Percentiles rank a stretch among this genome's conserved stretches.
Conservation (phyloP, 2,888 invertebrate genomes). For the Thyatira batis region DNA sequence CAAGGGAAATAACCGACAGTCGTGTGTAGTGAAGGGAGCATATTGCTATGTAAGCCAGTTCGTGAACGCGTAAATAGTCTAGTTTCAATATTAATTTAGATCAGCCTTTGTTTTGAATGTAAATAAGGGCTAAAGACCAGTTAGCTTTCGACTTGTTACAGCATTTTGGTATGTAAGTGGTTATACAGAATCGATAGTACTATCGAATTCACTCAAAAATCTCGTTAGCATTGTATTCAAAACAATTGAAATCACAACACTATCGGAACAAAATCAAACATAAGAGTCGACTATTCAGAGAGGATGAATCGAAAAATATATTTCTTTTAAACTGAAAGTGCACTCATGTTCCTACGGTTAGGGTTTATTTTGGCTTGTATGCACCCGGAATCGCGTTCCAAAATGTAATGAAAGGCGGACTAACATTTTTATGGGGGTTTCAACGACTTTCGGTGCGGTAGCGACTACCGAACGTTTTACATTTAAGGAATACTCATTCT, state of each 20-base stretch:
- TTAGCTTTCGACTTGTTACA: neutral
- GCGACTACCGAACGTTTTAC: slow-evolving; percentile 63
- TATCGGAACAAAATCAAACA: slow-evolving; percentile 58
- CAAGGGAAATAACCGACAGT: slow-evolving; percentile 71
- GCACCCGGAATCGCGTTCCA: slow-evolving; percentile 46
- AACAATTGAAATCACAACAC: slow-evolving; percentile 35
- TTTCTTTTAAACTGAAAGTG: slow-evolving; percentile 27
- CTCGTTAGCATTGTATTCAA: slow-evolving; percentile 17
- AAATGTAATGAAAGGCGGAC: slow-evolving; percentile 77
- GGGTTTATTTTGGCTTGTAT: slow-evolving; percentile 38
- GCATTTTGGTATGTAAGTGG: neutral
- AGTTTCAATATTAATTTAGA: slow-evolving; percentile 37
- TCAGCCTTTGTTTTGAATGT: neutral
- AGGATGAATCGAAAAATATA: slow-evolving; percentile 61
- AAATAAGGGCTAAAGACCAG: neutral
- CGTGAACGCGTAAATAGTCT: slow-evolving; percentile 37
- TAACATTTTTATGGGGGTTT: slow-evolving; percentile 80
- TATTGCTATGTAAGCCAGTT: slow-evolving; percentile 51
- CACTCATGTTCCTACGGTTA: slow-evolving; percentile 26
- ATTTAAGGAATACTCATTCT: slow-evolving; percentile 78
- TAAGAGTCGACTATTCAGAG: slow-evolving; percentile 57
- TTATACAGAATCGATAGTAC: neutral
- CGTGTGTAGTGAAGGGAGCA: slow-evolving; percentile 55
- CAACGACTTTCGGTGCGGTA: slow-evolving; percentile 71
- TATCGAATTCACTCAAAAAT: slow-evolving; percentile 3